Evolutionary conservation across 2,797 vertebrate species (phyloP).

Genomic region (Otus scops): DNA sequence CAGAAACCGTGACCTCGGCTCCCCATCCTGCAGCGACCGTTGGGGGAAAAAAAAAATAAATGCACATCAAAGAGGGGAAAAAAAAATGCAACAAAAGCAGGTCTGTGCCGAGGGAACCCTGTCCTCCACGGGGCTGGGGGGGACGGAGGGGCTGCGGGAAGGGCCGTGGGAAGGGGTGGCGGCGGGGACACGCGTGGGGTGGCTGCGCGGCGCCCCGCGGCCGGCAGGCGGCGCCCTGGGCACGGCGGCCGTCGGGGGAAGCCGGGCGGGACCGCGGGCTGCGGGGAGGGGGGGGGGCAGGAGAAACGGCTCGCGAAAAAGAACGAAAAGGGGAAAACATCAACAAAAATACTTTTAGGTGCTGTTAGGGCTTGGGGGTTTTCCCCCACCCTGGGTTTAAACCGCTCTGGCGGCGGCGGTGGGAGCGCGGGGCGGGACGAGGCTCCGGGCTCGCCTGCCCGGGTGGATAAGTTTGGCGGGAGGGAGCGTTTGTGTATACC

Average conservation of each 20-base stretch:
- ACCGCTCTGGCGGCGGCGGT: background rate
- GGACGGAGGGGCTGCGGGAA: too few relatives aligned
- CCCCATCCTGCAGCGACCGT: background rate
- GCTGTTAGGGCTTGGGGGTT: background rate
- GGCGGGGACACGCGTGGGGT: background rate
- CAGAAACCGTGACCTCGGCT: background rate
- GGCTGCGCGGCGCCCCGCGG: background rate
- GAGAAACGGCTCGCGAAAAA: background rate
- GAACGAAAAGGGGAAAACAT: background rate
- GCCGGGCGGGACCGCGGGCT: too few relatives aligned
- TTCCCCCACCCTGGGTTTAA: too few relatives aligned
- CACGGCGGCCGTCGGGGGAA: background rate
- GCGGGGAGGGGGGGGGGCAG: background rate
- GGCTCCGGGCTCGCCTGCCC: background rate
- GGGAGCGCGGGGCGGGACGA: background rate
- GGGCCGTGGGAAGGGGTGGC: background rate
- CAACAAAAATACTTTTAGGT: background rate
- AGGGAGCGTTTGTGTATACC: background rate
- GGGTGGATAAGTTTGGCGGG: background rate
- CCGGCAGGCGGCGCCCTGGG: constrained; percentile 68
- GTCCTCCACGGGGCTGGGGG: background rate
- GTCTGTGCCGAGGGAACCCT: background rate
- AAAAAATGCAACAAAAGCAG: background rate
- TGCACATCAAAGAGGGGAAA: background rate
- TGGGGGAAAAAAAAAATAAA: too few relatives aligned